Evolutionary conservation across 1,140 invertebrate genomes (phyloP).

Genomic region (Elysia chlorotica): DNA sequence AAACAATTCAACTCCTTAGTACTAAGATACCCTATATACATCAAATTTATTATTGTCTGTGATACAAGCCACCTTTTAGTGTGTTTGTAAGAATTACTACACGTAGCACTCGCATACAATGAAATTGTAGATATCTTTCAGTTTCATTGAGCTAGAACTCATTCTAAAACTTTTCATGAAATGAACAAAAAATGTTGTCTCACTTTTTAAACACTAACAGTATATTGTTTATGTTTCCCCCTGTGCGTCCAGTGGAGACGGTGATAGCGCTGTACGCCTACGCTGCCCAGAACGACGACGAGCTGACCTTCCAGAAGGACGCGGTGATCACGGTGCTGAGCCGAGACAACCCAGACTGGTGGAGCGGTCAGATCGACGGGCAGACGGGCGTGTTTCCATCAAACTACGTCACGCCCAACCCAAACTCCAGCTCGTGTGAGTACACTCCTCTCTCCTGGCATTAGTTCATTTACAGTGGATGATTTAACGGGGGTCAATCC

Average conservation of each 20-base stretch:
- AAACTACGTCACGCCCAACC: slow-evolving; percentile 59
- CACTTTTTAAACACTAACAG: no score
- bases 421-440: slow-evolving; percentile 43
- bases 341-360: slow-evolving; percentile 93
- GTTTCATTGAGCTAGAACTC: no score
- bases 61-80: no score
- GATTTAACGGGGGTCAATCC: no score
- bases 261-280: slow-evolving; percentile 93
- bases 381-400: slow-evolving; percentile 59
- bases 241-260: slow-evolving; percentile 78
- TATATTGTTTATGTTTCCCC: no score
- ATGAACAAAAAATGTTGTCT: no score
- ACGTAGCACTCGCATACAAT: not conserved
- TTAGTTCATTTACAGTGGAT: no score
- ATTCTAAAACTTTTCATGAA: not conserved
- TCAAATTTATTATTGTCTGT: no score
- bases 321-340: slow-evolving; percentile 90
- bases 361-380: slow-evolving; percentile 90
- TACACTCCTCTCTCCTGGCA: no score
- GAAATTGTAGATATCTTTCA: no score
- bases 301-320: slow-evolving; percentile 91
- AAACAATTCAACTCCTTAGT: no score
- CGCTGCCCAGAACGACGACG: slow-evolving; percentile 89
- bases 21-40: no score
- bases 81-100: slow-evolving; percentile 1